Base-by-base conservation (phyloP, 2,797 vertebrate species). In the Rhinophrynus dorsalis region DNA sequence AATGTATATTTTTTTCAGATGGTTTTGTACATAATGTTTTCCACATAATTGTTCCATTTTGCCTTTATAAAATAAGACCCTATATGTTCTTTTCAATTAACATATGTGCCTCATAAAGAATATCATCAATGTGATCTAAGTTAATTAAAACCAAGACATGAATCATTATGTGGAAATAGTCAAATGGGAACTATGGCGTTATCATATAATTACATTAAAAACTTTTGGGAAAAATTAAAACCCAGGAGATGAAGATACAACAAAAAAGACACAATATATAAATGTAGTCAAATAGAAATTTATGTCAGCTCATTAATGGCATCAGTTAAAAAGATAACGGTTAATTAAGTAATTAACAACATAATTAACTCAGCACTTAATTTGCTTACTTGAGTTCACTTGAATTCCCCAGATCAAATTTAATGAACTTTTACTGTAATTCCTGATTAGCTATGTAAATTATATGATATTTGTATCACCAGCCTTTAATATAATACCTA, bases 331-430 rank as follows among this genome's bases (percentile, higher is more conserved):
- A 89, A 78, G 73, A 79, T 84, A 89, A 80, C 71, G 86, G 83
- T 90, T 90, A 90, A 91, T 90, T 91, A 91, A 89, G 86, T 90
- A 91, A 91, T 91, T 89, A 90, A 88, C 88, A 89, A 88, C 83
- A 85, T 89, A 90, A 91, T 91, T 90, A 91, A 90, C 85, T 90
- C 86, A 88, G 85, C 85, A 85, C 66, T 90, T 88, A 88, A 89
- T 89, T 89, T 88, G 85, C 79, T 88, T 89, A 86, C 84, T 88
- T 86, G 83, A 82, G 68, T 85, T 89, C 85, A 85, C 82, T 89
- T 86, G 82, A 84, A 89, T 86, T 90, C 83, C 84, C 86, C 68
- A 84, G 85, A 90, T 83, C 74, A 83, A 78, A 85, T 81, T 86
- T 89, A 88, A 88, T 88, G 85, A 86, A 86, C 59, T 88, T 87